Base-by-base conservation (phyloP, 2,888 invertebrate genomes). In the Caradrina kadenii region DNA sequence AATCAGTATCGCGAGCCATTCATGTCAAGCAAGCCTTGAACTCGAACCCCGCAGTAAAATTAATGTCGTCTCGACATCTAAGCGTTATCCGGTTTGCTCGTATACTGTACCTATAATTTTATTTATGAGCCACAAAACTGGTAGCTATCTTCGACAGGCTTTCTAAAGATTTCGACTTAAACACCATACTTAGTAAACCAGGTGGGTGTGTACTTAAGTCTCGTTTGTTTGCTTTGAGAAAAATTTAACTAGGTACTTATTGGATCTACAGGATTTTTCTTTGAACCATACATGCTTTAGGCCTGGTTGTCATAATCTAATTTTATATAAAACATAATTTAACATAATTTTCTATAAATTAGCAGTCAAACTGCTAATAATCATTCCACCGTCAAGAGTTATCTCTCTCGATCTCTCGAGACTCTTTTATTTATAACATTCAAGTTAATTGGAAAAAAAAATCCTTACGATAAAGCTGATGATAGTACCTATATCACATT, bases 111-210 rank as follows among this genome's bases (percentile, higher is more conserved):
- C 56, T 74, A 76, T 73, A 77, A 69, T 69, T 58, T 65, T 70
- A 71, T 70, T 19, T 67, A 62, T 60, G 70, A 58, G 64, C 50
- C 69, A 73, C 79, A 58, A 76, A 78, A 75, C 61, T 77, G 50
- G 69, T 66, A 59, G 62, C 58, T 63, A 65, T 65, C 73, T 74
- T 78, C 69, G 72, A 74, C 70, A 60, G 63, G 78, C 87, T 84
- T 86, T 86, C 83, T 82, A 85, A 84, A 79, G 73, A 81, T 82
- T 86, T 84, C 77, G 69, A 81, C 76, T 75, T 70, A 69, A 72
- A 69, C 66, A 82, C 69, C 60, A 75, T 77, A 72, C 54, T 72
- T 73, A 70, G 50, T 19, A 22, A 63, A 22, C 45, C 22, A 15
- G 22, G 19, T 42, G 52, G 10, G 45, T 45, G 3, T 1, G 1